Evolutionary conservation across 1,140 invertebrate genomes (phyloP), one percentile per base, ranked within the genome.

Genomic region (Megalopta genalis): DNA sequence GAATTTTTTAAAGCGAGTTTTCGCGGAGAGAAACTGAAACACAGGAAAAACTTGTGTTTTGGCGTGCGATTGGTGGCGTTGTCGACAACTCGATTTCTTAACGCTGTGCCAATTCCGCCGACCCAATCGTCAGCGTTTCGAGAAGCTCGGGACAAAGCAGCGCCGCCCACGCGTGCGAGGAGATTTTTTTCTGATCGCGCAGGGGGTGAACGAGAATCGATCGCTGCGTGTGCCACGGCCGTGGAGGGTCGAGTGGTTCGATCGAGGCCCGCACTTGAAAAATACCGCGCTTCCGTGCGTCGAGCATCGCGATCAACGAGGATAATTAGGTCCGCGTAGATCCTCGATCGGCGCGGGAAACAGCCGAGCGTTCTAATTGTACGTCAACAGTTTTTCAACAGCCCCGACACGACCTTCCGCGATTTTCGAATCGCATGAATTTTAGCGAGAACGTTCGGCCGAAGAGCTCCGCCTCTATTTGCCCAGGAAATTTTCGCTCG

Each of bases 271-370:
- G 21, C 46, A 32, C 52, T 42, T 16, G 27, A 66, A 46, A 49
- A 60, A 57, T 60, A 16, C 21, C 52, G 39, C 52, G n/a, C 23
- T 27, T 75, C 32, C 18, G 49, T 32, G 63, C 46, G 14, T 67
- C 72, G 23, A 76, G 57, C 25, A 77, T 70, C 67, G 42, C 75
- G 75, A 42, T 77, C 75, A 77, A 77, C 66, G 75, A 70, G 66
- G 66, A 77, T 69, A 77, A 77, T 77, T 62, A 62, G 42, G 42
- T 70, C 66, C 54, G 25, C 27, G 54, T 6, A 77, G 68, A 62
- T 49, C 9, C 23, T 57, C 18, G 63, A 76, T 76, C 54, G 52
- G 49, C 49, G 54, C 57, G 9, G 49, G 23, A 66, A 76, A 76
- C 39, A 59, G 32, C 25, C 39, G 42, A 32, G 27, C 54, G 10